Evolutionary conservation across 2,797 vertebrate species (phyloP).

Genomic region (Echeneis naucrates): DNA sequence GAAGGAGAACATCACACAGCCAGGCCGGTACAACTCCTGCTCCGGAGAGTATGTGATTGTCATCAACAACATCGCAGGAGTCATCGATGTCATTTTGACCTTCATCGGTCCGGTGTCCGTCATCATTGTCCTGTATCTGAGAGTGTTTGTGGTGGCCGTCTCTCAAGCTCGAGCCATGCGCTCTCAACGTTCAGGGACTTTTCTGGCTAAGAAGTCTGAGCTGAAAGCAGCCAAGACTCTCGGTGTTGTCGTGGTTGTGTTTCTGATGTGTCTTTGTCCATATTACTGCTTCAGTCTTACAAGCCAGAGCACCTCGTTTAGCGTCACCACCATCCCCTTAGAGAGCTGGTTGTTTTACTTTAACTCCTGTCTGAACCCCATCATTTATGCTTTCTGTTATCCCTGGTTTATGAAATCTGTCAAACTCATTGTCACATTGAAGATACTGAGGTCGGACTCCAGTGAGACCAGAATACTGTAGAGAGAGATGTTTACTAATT

Average conservation of each 20-base stretch:
- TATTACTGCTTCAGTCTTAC: too few relatives aligned
- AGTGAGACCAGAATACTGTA: slow-evolving; percentile 1
- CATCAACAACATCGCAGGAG: slow-evolving; percentile 21
- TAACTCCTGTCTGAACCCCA: too few relatives aligned
- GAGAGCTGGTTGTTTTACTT: too few relatives aligned
- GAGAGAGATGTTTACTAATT: neutral
- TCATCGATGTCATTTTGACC: slow-evolving; percentile 61
- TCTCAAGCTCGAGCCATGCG: slow-evolving; percentile 62
- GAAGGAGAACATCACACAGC: too few relatives aligned
- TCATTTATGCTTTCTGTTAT: too few relatives aligned
- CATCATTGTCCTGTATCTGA: slow-evolving; percentile 64
- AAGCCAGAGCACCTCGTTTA: too few relatives aligned
- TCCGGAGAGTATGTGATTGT: too few relatives aligned
- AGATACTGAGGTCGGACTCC: slow-evolving; percentile 55
- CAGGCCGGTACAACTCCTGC: too few relatives aligned
- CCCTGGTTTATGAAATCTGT: too few relatives aligned
- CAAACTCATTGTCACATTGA: slow-evolving; percentile 43
- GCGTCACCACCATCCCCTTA: too few relatives aligned
- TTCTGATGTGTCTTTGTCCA: too few relatives aligned
- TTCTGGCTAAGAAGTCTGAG: slow-evolving; percentile 38
- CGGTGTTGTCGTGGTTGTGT: too few relatives aligned
- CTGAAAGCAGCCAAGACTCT: slow-evolving; percentile 72
- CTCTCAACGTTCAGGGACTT: neutral
- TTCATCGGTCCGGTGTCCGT: slow-evolving; percentile 50
- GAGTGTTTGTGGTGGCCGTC: slow-evolving; percentile 64